phyloP scores from a whole-genome alignment of 2,797 vertebrate species.

The Falco columbarius region DNA sequence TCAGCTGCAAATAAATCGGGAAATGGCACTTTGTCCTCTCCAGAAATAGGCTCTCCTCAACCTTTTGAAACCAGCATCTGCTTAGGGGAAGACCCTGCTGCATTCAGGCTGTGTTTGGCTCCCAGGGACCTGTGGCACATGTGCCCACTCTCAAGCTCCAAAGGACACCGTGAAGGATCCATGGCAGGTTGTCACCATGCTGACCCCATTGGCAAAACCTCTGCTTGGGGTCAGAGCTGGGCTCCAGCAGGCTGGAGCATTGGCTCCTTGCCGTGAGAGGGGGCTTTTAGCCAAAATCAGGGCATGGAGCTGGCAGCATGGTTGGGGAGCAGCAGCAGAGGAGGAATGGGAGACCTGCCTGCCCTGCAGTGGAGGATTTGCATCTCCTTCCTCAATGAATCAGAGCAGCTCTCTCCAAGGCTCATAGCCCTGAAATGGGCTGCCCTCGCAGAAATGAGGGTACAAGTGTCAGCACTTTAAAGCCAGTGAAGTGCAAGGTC shows the following conservation, averaged over 20 bases:
- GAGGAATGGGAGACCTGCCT: not conserved
- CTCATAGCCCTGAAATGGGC: not conserved
- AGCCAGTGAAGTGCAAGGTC: not conserved
- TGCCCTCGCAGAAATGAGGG: not conserved
- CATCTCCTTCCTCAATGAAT: not conserved
- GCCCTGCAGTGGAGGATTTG: rapidly evolving
- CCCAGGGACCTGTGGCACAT: rapidly evolving
- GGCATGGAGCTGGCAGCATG: not conserved
- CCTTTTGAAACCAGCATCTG: not conserved
- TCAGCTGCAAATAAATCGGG: not conserved
- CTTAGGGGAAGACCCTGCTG: not conserved
- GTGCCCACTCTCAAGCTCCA: not conserved
- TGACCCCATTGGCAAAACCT: not conserved
- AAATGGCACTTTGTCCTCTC: not conserved
- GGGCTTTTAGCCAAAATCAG: not conserved
- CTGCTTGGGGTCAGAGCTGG: not conserved
- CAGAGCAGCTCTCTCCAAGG: not conserved
- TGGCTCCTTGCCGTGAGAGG: rapidly evolving
- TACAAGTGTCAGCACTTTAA: not conserved
- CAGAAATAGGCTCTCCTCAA: not conserved
- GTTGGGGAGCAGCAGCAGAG: not conserved
- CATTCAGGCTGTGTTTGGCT: not conserved
- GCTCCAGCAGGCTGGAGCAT: not conserved
- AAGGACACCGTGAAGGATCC: not conserved
- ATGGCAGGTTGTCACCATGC: rapidly evolving